Percentiles rank a stretch among this genome's conserved stretches.
Conservation (phyloP, 2,888 invertebrate species). For the Leptopilina drosophilae region DNA sequence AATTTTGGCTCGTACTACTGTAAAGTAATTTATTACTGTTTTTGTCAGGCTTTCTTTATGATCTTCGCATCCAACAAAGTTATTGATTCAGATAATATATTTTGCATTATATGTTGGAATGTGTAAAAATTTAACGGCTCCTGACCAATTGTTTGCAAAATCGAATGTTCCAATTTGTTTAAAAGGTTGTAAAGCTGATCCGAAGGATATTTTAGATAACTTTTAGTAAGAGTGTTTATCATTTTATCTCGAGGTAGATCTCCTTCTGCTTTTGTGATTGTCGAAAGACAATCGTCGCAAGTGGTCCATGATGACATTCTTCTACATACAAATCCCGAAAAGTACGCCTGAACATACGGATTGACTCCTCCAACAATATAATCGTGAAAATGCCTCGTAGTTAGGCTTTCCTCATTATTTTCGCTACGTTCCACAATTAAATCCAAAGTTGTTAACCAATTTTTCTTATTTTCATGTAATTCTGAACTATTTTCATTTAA, state of each 20-base stretch:
- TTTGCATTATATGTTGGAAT: conserved; percentile 12
- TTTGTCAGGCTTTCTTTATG: conserved; percentile 40
- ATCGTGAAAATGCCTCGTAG: too few relatives aligned
- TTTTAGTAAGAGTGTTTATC: conserved; percentile 19
- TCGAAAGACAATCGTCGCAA: neutral
- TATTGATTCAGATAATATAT: neutral
- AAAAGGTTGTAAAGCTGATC: conserved; percentile 14
- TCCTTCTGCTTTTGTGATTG: neutral
- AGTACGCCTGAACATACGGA: neutral
- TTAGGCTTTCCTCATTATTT: too few relatives aligned
- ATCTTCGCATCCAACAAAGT: conserved; percentile 35
- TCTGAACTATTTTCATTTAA: too few relatives aligned
- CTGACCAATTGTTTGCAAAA: conserved; percentile 27
- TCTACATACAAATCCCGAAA: conserved; percentile 31
- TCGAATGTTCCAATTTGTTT: neutral
- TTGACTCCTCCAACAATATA: too few relatives aligned
- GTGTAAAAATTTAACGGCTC: neutral
- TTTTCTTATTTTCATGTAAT: too few relatives aligned
- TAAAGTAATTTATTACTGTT: conserved; percentile 43
- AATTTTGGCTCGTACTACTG: neutral
- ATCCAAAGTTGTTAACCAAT: too few relatives aligned
- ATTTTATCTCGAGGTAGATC: neutral
- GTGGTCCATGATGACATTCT: conserved; percentile 19
- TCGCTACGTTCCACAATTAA: too few relatives aligned
- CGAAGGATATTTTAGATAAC: conserved; percentile 39